A percentile compares a stretch with the other conserved stretches of the same genome.
Conservation (phyloP, 30 jellyfish, hydroid and myxozoan genomes). For the Aurelia sp. region DNA sequence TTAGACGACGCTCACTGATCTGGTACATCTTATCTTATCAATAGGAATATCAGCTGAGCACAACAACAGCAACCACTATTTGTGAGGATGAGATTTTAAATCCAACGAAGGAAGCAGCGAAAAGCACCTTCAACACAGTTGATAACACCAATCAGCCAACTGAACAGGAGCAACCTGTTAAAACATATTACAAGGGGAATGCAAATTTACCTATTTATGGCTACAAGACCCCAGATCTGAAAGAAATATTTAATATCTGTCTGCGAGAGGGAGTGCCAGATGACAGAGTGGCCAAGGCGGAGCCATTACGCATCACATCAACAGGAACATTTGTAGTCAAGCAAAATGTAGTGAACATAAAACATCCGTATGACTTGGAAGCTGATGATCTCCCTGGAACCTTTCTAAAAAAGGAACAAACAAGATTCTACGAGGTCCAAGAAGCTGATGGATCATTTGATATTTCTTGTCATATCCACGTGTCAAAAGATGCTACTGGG, state of each 20-base stretch:
- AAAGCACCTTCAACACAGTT: too few relatives aligned
- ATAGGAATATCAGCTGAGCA: too few relatives aligned
- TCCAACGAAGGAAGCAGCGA: too few relatives aligned
- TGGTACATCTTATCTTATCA: too few relatives aligned
- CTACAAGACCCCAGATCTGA: background rate
- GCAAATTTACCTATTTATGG: constrained; percentile 9
- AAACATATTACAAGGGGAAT: background rate
- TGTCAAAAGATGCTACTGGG: constrained; percentile 1
- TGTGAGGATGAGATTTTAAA: too few relatives aligned
- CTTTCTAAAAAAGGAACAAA: background rate
- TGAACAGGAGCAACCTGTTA: too few relatives aligned
- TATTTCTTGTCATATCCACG: background rate
- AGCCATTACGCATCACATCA: background rate
- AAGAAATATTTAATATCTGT: constrained; percentile 10
- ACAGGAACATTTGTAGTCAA: constrained; percentile 15
- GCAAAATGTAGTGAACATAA: background rate
- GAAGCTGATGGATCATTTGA: background rate
- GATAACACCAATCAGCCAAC: too few relatives aligned
- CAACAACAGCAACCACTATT: too few relatives aligned
- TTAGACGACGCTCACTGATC: too few relatives aligned
- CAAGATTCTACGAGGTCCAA: constrained; percentile 7
- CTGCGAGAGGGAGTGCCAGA: background rate
- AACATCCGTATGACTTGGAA: constrained; percentile 30
- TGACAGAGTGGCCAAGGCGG: background rate
- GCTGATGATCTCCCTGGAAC: constrained; percentile 34